A percentile compares a stretch with the other conserved stretches of the same genome.
Evolutionary conservation across 2,113 vertebrate genomes (phyloP).

Genomic region (Cephalopterus ornatus): DNA sequence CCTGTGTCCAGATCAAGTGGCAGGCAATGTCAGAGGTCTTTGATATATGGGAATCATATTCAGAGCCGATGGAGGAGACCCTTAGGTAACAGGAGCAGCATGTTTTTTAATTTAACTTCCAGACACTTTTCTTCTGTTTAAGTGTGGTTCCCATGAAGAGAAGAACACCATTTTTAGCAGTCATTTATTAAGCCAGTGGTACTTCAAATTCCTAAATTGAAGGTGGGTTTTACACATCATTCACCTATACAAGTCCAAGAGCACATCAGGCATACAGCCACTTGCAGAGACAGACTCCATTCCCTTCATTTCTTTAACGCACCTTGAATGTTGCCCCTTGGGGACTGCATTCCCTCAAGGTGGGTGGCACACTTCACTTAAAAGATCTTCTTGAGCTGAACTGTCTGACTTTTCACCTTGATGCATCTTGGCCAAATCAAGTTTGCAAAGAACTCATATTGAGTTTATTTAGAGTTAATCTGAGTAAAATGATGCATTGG

Average conservation of each 20-base stretch:
- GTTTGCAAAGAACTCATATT: neutral
- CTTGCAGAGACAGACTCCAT: neutral
- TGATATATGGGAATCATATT: conserved; percentile 84
- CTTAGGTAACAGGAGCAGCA: conserved; percentile 81
- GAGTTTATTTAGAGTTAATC: neutral
- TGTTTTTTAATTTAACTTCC: conserved; percentile 42
- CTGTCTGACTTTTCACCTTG: neutral
- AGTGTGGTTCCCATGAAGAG: neutral
- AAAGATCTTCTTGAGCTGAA: neutral
- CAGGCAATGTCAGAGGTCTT: conserved; percentile 79
- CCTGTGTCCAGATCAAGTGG: conserved; percentile 82
- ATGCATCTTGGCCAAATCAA: neutral
- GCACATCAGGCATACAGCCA: neutral
- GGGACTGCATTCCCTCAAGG: conserved; percentile 1
- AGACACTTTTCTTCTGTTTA: neutral
- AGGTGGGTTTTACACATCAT: neutral
- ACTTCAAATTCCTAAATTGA: conserved; percentile 17
- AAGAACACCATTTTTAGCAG: neutral
- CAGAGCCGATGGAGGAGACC: conserved; percentile 68
- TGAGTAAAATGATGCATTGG: neutral
- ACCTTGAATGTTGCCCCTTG: neutral
- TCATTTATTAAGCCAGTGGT: conserved; percentile 12
- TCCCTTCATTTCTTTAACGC: conserved; percentile 20
- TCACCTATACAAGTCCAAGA: neutral
- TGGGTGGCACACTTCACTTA: neutral